These are phyloP conservation scores for Cossypha polioptera DNA, from an alignment of 2,797 vertebrate genomes.

Conservation along the genomic window DNA sequence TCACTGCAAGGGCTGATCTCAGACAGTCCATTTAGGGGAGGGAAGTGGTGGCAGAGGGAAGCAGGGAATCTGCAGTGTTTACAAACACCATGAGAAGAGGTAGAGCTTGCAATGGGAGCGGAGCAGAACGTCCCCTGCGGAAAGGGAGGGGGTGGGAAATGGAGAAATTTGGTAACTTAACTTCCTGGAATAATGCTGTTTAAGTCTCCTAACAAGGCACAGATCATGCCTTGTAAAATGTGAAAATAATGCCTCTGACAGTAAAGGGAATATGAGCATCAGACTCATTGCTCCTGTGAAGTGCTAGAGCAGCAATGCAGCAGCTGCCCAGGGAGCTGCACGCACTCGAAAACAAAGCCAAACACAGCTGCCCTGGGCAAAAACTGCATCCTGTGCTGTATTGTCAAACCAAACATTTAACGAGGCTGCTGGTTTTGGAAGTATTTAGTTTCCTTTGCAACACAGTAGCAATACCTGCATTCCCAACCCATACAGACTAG, in stretches of 20 bases:
- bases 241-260: neutral
- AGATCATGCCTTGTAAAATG: neutral
- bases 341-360: neutral
- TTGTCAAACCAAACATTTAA: slow-evolving; percentile 26
- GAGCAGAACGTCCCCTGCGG: neutral
- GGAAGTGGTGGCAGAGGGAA: neutral
- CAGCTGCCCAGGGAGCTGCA: neutral
- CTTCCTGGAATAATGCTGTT: slow-evolving; percentile 19
- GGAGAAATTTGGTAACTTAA: neutral
- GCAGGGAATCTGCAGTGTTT: neutral
- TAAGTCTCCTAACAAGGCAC: neutral
- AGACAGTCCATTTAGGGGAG: neutral
- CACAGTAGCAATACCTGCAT: neutral
- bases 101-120: neutral
- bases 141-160: neutral
- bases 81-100: neutral
- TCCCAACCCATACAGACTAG: neutral
- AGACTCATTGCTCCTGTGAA: neutral
- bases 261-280: neutral
- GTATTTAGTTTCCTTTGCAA: neutral
- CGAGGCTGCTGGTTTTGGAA: neutral
- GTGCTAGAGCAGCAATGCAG: neutral
- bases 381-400: neutral
- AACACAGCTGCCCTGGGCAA: slow-evolving; percentile 37
- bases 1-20: neutral